Evolutionary conservation across 2,113 vertebrate species (phyloP).

Genomic region (Hipposideros armiger): DNA sequence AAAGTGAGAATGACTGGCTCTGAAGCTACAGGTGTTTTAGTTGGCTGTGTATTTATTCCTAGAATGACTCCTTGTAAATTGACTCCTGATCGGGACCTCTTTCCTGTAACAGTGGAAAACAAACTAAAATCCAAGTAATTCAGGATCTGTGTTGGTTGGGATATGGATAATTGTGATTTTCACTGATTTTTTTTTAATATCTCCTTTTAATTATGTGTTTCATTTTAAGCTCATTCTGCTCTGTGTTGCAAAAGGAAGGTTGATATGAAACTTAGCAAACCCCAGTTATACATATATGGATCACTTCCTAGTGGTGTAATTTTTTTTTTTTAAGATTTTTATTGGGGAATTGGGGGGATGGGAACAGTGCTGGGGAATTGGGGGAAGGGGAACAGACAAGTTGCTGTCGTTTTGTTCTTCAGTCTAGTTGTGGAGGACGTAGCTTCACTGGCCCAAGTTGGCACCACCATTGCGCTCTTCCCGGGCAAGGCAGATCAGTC

Average conservation of each 20-base stretch:
- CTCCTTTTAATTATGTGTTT: neutral
- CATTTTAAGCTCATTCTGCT: neutral
- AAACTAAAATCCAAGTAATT: constrained; percentile 41
- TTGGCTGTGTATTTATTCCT: constrained; percentile 11
- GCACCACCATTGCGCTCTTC: too few species aligned
- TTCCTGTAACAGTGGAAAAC: neutral
- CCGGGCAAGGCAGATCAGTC: too few species aligned
- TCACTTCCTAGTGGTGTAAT: neutral
- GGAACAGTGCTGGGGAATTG: too few species aligned
- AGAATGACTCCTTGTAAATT: neutral
- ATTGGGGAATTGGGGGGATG: too few species aligned
- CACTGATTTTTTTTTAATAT: neutral
- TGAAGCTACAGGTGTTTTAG: neutral
- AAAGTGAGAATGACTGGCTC: constrained; percentile 4
- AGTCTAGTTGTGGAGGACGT: too few species aligned
- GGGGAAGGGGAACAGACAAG: too few species aligned
- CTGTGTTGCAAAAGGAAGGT: neutral
- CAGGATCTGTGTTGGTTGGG: neutral
- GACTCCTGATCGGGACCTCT: neutral
- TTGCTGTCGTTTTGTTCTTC: too few species aligned
- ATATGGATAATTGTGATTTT: neutral
- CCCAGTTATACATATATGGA: neutral
- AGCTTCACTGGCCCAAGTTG: too few species aligned
- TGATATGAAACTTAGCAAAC: neutral
- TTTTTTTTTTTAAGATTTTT: neutral